Evolutionary conservation across 2,113 vertebrate genomes (phyloP), one percentile per base, ranked within the genome.

Genomic region (Telmatochromis sp.): DNA sequence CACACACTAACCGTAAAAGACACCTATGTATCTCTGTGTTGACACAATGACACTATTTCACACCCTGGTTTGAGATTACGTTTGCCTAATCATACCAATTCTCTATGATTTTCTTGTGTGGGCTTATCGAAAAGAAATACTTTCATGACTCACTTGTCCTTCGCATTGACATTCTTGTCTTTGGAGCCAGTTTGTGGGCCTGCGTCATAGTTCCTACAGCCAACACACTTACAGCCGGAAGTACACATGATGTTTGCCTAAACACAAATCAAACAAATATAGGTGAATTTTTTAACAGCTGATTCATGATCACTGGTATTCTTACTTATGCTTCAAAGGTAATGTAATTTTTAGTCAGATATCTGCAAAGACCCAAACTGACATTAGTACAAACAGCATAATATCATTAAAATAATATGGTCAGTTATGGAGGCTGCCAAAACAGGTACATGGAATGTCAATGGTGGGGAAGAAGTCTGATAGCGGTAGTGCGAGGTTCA

Each of bases 211-310:
- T 99, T 99, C 87, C 96, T 97, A 88, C 98, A 99, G 92, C 97
- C 97, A 47, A 98, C 95, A 83, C 98, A 99, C 87, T 98, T 99
- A 94, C 98, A 99, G 95, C 96, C 97, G 42, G 97, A 97, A 33
- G 97, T 97, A 88, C 98, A 99, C 97, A 96, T 97, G 93, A 98
- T 98, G 95, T 98, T 98, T 91, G 97, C 98, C 98, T 99, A 94
- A 82, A 80, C 33, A 57, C 19, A 84, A 11, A 93, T 49, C 42
- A 75, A 19, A 75, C 42, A 31, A 75, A 75, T 28, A 75, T 17
- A 73, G 19, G 60, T 40, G 63, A 68, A 8, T 68, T 40, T 40
- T 68, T 68, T 68, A 68, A 68, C 63, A 65, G 17, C 40, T 26
- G 21, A 15, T 73, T 73, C 7, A 75, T 47, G 40, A 26, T 28